Evolutionary conservation across 2,888 invertebrate species (phyloP), one percentile per base, ranked within the genome.

Genomic region (Drosophila neonasuta): DNA sequence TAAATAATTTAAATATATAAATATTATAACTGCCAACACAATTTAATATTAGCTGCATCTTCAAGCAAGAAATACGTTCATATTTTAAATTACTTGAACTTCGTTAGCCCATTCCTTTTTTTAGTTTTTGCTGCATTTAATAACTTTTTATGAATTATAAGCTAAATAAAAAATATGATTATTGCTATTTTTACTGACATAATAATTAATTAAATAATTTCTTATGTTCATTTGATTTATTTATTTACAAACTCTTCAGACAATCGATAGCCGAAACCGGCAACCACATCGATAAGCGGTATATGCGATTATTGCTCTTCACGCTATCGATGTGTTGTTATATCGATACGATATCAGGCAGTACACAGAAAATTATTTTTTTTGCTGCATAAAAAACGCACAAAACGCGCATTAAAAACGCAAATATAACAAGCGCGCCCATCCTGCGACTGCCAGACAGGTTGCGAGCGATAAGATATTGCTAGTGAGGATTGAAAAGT

Each of bases 361-460:
- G 79, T 79, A 79, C 79, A 79, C 84, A 80, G 80, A 80, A 84
- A 80, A 84, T 76, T 77, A 81, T 55, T 68, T 71, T 71, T 66
- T 82, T 77, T 72, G 73, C 69, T 57, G 71, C 55, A 32, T 32
- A 79, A 79, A 80, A 59, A 86, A 84, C 86, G 82, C 82, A 83
- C 82, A 83, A 83, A 86, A 50, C 61, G 68, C 77, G 62, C 75
- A 52, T 57, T 49, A 67, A 61, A 62, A 77, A 72, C 74, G 64
- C 46, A 58, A 64, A 64, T 55, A 64, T 57, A 64, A 65, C 36
- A 17, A 70, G 63, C 62, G 70, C 63, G 74, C 59, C 56, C 54
- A 50, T 17, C 51, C 59, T 52, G 74, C 56, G 69, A 72, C 69
- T 45, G 52, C 59, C 48, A 54, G 55, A 71, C 56, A 54, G 67